Evolutionary conservation across 2,888 invertebrate species (phyloP).

Genomic region (Cephus sareptanus): DNA sequence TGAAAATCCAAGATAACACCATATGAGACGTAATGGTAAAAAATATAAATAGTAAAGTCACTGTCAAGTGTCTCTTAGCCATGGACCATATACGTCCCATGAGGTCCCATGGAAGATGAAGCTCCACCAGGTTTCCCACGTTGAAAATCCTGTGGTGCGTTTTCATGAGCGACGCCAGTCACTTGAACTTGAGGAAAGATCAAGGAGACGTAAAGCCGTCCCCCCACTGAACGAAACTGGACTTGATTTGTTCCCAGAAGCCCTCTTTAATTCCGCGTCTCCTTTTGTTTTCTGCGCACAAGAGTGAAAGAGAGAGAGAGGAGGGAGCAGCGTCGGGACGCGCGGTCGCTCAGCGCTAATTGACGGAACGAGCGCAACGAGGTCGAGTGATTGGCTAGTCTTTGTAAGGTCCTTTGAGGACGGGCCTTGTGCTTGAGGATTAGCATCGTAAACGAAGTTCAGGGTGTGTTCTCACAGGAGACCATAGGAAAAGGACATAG

Average conservation of each 20-base stretch:
- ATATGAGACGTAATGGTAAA: not conserved
- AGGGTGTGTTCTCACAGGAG: not conserved
- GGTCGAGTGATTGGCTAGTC: constrained; percentile 54
- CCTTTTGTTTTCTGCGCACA: constrained; percentile 44
- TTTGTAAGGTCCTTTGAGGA: constrained; percentile 25
- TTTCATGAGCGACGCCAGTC: not conserved
- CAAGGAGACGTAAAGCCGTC: not conserved
- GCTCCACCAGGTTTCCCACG: not conserved
- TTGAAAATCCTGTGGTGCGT: not conserved
- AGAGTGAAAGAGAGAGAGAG: constrained; percentile 4
- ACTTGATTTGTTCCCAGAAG: constrained; percentile 48
- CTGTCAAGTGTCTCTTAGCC: not conserved
- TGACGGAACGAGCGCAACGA: constrained; percentile 58
- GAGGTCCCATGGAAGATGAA: not conserved
- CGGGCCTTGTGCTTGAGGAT: not conserved
- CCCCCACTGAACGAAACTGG: constrained; percentile 3
- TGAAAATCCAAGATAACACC: not conserved
- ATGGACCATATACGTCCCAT: not conserved
- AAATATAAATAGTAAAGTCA: not conserved
- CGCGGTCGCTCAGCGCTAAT: constrained; percentile 43
- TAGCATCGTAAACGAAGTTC: not conserved
- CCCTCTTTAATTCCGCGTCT: constrained; percentile 36
- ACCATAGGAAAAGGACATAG: not conserved
- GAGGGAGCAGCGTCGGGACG: constrained; percentile 11
- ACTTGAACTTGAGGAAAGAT: not conserved